Base-by-base conservation (phyloP, 2,797 vertebrate species). In the Sphenodon punctatus region DNA sequence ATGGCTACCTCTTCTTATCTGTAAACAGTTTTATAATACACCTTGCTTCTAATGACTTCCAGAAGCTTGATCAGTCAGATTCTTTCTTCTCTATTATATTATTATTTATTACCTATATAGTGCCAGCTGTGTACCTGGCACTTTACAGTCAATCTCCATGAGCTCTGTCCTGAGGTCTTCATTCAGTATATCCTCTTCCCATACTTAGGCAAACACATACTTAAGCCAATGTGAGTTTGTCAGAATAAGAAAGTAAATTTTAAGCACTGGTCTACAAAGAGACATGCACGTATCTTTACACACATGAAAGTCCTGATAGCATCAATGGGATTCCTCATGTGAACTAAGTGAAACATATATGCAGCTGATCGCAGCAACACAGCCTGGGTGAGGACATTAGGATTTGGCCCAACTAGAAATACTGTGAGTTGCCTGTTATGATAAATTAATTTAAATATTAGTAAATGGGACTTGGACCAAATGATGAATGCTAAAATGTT, bases 311-410 rank as follows among this genome's bases (percentile, higher is more conserved):
- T 90, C 83, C 86, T 65, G 64, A 72, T 72, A 78, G 91, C 85
- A 88, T 91, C 87, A 84, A 87, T 91, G 87, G 88, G 91, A 89
- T 91, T 90, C 93, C 88, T 92, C 85, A 90, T 76, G 82, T 89
- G 86, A 89, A 86, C 89, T 85, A 91, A 89, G 92, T 93, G 91
- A 89, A 92, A 63, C 83, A n/a, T 71, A 85, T 90, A 88, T 91
- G 89, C 93, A 93, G 92, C 92, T 81, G 88, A 91, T 92, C 89
- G 90, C 90, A 93, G 86, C 82, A 90, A 92, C 86, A 77, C 91
- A 89, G 89, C 85, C 92, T 89, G 80, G 89, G 90, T 85, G 86
- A 86, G 88, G 89, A 93, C 88, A 83, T 73, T 67, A 76, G 86
- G 78, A 91, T 93, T 85, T 88, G 82, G 84, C 92, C 92, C 55